These are phyloP conservation scores for Anarhynchus alexandrinus DNA, from an alignment of 2,113 vertebrate species.

Conservation along the genomic window DNA sequence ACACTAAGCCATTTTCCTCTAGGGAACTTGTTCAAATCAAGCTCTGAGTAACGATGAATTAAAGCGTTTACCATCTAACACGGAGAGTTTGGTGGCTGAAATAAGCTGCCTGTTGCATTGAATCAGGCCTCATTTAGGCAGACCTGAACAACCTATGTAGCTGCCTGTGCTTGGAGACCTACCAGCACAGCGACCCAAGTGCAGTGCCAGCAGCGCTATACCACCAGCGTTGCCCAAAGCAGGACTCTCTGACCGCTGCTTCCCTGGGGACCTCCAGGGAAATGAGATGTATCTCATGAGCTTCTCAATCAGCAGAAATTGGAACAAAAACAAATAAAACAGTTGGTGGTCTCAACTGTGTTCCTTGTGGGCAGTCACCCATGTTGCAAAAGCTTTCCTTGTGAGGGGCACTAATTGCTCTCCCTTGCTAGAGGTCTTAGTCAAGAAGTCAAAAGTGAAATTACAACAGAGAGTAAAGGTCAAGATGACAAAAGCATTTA, in stretches of 20 bases:
- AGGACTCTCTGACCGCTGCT: not conserved
- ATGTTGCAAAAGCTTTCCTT: slow-evolving; percentile 27
- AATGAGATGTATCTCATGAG: slow-evolving; percentile 23
- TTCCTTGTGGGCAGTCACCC: slow-evolving; percentile 28
- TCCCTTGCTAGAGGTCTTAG: not conserved
- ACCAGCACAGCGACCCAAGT: not conserved
- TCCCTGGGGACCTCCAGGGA: not conserved
- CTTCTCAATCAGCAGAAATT: slow-evolving; percentile 49
- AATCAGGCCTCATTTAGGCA: not conserved
- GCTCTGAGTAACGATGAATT: not conserved
- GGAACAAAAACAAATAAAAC: slow-evolving; percentile 56
- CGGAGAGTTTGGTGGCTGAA: not conserved
- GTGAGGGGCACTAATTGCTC: slow-evolving; percentile 27
- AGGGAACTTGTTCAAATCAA: not conserved
- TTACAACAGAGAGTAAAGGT: not conserved
- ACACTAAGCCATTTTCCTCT: not conserved
- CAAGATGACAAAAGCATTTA: not conserved
- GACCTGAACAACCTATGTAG: not conserved
- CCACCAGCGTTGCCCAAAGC: not conserved
- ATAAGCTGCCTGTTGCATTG: not conserved
- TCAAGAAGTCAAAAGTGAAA: not conserved
- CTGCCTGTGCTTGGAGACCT: not conserved
- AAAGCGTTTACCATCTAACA: not conserved
- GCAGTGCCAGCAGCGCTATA: not conserved
- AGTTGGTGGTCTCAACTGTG: slow-evolving; percentile 29